Evolutionary conservation across 2,797 vertebrate species (phyloP), one percentile per base, ranked within the genome.

Genomic region (Mormyrops boulengeri): DNA sequence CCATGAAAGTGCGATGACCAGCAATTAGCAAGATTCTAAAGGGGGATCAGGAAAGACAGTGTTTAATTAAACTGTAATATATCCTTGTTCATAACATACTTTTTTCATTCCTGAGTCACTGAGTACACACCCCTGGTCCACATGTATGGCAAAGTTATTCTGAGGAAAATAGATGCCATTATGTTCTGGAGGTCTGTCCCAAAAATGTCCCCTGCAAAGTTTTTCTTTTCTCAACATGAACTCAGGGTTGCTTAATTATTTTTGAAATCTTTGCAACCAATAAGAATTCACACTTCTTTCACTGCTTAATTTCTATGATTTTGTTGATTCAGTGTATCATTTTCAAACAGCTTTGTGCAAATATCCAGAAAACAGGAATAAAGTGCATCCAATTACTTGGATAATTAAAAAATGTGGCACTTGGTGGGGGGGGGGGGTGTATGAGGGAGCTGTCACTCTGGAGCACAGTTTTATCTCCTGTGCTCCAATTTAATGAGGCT

Each of bases 341-440:
- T 80, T 88, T 69, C 73, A 88, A 89, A 52, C 66, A 12, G 49
- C 50, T 55, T 19, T 88, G 47, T 80, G 41, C 26, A 30, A 85
- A 62, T 88, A 89, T 82, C 82, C 88, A 38, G 62, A 77, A 90
- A 41, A 85, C 47, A 90, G 80, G 89, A 84, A 88, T 89, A 47
- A 90, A 88, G 90, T 88, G 88, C 85, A 90, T 50, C 87, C 89
- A 92, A 92, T 92, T 91, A 90, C 89, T 88, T 38, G 22, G 66
- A 85, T 91, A 93, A 92, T 92, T 92, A 91, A 91, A 92, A 50
- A 86, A 90, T 92, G 89, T 85, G 87, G 88, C 85, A 47, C 89
- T 90, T 87, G 69, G 90, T 52, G 66, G 89, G 88, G 89, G 88
- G 88, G 89, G 85, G 66, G 88, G 88, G 90, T 82, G 30, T 80